Evolutionary conservation across 2,113 vertebrate species (phyloP).

Genomic region (Mungos mungo): DNA sequence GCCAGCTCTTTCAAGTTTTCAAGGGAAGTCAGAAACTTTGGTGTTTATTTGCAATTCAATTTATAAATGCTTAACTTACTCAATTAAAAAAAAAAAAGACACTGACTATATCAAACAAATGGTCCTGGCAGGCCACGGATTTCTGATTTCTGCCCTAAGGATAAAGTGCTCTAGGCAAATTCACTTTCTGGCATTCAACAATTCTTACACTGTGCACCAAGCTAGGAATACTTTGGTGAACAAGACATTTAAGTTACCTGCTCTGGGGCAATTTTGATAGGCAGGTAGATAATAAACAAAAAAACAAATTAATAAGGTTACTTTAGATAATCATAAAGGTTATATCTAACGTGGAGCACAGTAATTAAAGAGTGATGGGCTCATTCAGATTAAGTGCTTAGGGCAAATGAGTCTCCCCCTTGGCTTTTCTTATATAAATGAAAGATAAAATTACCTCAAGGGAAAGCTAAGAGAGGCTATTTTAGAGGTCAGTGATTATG

Average conservation of each 20-base stretch:
- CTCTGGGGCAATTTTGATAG: not conserved
- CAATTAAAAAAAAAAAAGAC: not conserved
- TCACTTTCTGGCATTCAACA: not conserved
- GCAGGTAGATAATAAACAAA: constrained; percentile 6
- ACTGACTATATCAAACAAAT: not conserved
- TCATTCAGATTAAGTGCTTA: not conserved
- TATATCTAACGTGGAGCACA: not conserved
- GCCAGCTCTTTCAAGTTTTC: not conserved
- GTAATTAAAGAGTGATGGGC: not conserved
- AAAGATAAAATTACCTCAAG: constrained; percentile 12
- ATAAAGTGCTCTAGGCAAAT: not conserved
- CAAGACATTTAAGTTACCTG: not conserved
- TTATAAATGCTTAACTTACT: not conserved
- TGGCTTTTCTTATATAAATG: constrained; percentile 29
- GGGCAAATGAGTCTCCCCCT: not conserved
- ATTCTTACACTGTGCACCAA: not conserved
- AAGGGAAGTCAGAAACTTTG: not conserved
- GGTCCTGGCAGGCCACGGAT: not conserved
- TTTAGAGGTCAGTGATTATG: not conserved
- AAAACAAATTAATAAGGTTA: not conserved
- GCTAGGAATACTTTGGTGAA: not conserved
- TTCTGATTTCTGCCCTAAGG: not conserved
- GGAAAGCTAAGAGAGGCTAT: not conserved
- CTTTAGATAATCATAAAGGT: not conserved
- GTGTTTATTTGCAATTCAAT: constrained; percentile 32